A percentile compares a stretch with the other conserved stretches of the same genome.
These are phyloP conservation scores for Enteromius viviparus DNA, from an alignment of 2,797 vertebrate species.

Conservation along the genomic window DNA sequence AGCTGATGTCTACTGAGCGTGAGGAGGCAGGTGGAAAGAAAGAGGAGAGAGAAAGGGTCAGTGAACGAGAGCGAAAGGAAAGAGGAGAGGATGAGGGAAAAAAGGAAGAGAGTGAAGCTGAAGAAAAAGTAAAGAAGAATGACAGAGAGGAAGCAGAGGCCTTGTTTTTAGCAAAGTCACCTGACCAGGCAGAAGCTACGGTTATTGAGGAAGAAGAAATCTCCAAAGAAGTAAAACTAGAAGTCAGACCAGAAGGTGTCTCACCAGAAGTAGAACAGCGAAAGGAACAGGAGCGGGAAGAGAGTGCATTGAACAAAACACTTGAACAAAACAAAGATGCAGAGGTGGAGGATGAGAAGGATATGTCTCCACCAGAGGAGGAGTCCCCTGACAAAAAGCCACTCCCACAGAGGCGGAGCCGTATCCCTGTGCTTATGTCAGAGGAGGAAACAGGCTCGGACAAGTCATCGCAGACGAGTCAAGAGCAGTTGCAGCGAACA, in stretches of 20 bases:
- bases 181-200: slow-evolving; percentile 30
- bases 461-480: slow-evolving; percentile 79
- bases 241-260: slow-evolving; percentile 8
- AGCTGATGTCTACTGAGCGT: slow-evolving; percentile 66
- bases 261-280: slow-evolving; percentile 1
- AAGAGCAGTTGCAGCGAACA: slow-evolving; percentile 78
- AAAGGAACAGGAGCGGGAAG: slow-evolving; percentile 9
- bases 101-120: slow-evolving; percentile 40
- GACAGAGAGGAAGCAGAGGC: slow-evolving; percentile 11
- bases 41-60: slow-evolving; percentile 33
- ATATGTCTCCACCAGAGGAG: slow-evolving; percentile 1
- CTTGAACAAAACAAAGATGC: slow-evolving; percentile 14
- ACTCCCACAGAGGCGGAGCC: slow-evolving; percentile 74
- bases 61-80: slow-evolving; percentile 40
- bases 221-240: background rate
- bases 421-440: slow-evolving; percentile 84
- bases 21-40: background rate
- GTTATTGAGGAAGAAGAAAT: slow-evolving; percentile 5
- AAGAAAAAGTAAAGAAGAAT: background rate
- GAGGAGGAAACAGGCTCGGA: slow-evolving; percentile 88
- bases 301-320: background rate
- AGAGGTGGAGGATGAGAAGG: slow-evolving; percentile 22
- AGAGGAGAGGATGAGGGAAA: slow-evolving; percentile 61
- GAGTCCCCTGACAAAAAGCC: slow-evolving; percentile 34
- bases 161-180: background rate